These are phyloP conservation scores for Harpegnathos saltator DNA, from an alignment of 1,140 invertebrate genomes.

Conservation along the genomic window DNA sequence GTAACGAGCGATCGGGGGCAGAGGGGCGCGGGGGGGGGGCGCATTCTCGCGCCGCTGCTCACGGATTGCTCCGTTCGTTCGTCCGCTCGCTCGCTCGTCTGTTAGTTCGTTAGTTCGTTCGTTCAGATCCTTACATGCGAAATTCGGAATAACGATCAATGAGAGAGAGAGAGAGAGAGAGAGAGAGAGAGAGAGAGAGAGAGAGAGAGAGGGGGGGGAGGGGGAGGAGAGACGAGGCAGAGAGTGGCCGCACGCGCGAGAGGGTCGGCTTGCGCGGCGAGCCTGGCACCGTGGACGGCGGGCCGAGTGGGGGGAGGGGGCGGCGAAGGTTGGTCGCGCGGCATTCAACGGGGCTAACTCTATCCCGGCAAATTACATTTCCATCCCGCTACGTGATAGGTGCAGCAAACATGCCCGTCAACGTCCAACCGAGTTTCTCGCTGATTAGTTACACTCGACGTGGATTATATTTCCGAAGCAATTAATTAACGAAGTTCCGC, in stretches of 20 bases:
- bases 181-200: too few species aligned
- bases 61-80: too few species aligned
- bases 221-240: too few species aligned
- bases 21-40: too few species aligned
- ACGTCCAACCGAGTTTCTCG: slow-evolving; percentile 76
- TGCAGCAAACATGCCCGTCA: slow-evolving; percentile 78
- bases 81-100: too few species aligned
- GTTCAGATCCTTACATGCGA: slow-evolving; percentile 68
- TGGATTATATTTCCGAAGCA: slow-evolving; percentile 77
- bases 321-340: slow-evolving; percentile 69
- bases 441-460: slow-evolving; percentile 76
- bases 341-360: slow-evolving; percentile 78
- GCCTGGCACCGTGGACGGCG: slow-evolving; percentile 45
- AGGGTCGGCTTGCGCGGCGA: slow-evolving; percentile 53
- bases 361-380: slow-evolving; percentile 79
- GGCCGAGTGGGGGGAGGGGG: slow-evolving; percentile 24
- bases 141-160: slow-evolving; percentile 72
- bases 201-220: too few species aligned
- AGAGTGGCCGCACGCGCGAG: too few species aligned
- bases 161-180: too few species aligned
- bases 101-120: not conserved
- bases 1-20: too few species aligned
- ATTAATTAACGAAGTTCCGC: slow-evolving; percentile 78
- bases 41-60: too few species aligned
- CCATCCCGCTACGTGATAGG: slow-evolving; percentile 77